A percentile compares a stretch with the other conserved stretches of the same genome.
phyloP scores from a whole-genome alignment of 2,113 vertebrate genomes.

The Pipa parva region DNA sequence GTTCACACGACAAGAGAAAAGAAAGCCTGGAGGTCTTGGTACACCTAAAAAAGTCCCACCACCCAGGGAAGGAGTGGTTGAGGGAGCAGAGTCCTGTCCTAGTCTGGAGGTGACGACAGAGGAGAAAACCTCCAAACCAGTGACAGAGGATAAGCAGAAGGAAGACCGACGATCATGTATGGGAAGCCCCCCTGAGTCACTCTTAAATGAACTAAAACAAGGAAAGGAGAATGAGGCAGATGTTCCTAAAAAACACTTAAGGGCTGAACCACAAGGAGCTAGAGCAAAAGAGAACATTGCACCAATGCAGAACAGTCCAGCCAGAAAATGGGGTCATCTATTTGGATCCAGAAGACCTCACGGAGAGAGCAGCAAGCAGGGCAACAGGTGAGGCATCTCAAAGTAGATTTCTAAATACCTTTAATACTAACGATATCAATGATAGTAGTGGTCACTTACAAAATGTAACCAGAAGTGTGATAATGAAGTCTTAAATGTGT shows the following conservation, averaged over 20 bases:
- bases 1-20: constrained; percentile 70
- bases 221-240: constrained; percentile 59
- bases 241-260: background rate
- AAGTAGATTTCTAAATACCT: too few relatives aligned
- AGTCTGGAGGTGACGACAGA: constrained; percentile 49
- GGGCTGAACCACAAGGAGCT: constrained; percentile 6
- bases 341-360: constrained; percentile 62
- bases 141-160: background rate
- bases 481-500: too few relatives aligned
- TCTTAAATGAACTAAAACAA: constrained; percentile 73
- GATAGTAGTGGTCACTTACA: too few relatives aligned
- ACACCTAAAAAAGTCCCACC: constrained; percentile 61
- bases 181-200: constrained; percentile 89
- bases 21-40: constrained; percentile 42
- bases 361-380: constrained; percentile 53
- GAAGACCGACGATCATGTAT: constrained; percentile 80
- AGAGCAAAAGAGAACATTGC: constrained; percentile 13
- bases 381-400: constrained; percentile 65
- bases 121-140: constrained; percentile 46
- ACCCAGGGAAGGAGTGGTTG: constrained; percentile 82
- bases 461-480: too few relatives aligned
- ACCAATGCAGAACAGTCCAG: constrained; percentile 19
- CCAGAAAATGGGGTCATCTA: constrained; percentile 60
- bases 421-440: too few relatives aligned
- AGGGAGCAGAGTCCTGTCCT: constrained; percentile 83